Conservation (phyloP, 2,888 invertebrate genomes). For the Parasteatoda lunata region DNA sequence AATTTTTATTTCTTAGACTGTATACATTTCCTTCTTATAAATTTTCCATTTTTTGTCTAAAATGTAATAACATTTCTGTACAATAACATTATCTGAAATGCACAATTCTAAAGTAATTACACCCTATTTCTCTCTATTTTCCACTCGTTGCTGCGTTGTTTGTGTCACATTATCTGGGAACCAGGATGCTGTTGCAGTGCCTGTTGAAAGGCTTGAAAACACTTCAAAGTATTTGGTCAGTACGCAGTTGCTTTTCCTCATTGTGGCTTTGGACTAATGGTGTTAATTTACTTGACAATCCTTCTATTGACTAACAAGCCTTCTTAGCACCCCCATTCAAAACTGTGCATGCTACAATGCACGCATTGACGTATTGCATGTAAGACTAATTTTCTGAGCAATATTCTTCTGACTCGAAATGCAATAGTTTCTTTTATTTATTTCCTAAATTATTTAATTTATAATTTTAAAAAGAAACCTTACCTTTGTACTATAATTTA, state of each 20-base stretch:
- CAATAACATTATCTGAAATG: background rate
- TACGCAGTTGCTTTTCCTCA: conserved; percentile 67
- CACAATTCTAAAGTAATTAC: conserved; percentile 47
- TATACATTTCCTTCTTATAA: too few species aligned
- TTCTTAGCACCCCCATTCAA: conserved; percentile 50
- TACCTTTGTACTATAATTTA: too few species aligned
- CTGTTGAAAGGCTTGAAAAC: conserved; percentile 69
- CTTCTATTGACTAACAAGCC: conserved; percentile 40
- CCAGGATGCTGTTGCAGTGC: conserved; percentile 70
- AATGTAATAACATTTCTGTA: too few species aligned
- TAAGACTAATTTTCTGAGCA: conserved; percentile 33
- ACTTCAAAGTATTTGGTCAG: conserved; percentile 70
- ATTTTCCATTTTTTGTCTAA: too few species aligned
- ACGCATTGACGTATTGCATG: conserved; percentile 52
- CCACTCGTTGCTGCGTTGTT: conserved; percentile 51
- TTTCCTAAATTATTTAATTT: background rate
- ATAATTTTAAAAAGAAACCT: background rate
- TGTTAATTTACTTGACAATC: conserved; percentile 29
- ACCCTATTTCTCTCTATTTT: conserved; percentile 63
- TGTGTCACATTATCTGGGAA: conserved; percentile 38
- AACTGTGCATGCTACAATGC: conserved; percentile 57
- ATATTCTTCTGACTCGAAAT: conserved; percentile 26
- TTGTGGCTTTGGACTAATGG: conserved; percentile 60
- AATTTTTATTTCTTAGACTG: too few species aligned
- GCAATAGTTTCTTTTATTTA: conserved; percentile 5